Base-by-base conservation (phyloP, 1,140 invertebrate genomes). In the Ruditapes philippinarum region DNA sequence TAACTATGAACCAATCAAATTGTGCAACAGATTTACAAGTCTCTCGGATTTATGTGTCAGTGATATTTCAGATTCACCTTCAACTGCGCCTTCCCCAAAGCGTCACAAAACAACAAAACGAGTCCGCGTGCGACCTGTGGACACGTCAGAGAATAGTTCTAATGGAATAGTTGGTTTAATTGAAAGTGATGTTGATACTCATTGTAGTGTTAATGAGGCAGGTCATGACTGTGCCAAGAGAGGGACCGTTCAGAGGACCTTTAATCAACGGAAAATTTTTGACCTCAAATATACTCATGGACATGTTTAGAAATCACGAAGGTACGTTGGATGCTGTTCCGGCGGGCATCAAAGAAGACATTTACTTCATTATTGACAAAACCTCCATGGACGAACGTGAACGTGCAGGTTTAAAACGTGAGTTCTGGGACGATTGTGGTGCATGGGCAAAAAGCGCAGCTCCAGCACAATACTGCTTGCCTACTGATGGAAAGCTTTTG, bases 401-500 rank as follows among this genome's bases (percentile, higher is more conserved):
- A 11, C 45, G 9, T 5, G 19, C 38, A n/a, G 73, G 73, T 1
- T 36, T 25, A 49, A 45, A 17, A 3, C 25, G 73, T 1, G 38
- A 76, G 33, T 76, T 76, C 14, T 76, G 73, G 73, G 73, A 76
- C 45, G 73, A 76, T 31, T 76, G 73, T 76, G 73, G 73, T 14
- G 45, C 45, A 1, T 76, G 73, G 73, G 42, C 25, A 17, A 76
- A 76, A 49, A 51, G 73, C 28, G 9, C 73, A 11, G 45, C 45
- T 40, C 73, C 73, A 17, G 1, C 73, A 45, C 25, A 22, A 22
- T 76, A 49, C n/a, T 9, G 45, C 1, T 1, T 49, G 2, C 22
- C 40, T 25, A 17, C 25, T 28, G 28, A 76, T 5, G 42, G 28
- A 3, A 76, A 49, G n/a, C 19, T 42, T 9, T 22, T 76, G 0